Conservation (phyloP, 2,113 vertebrate genomes). For the Cryptotis parvus region DNA sequence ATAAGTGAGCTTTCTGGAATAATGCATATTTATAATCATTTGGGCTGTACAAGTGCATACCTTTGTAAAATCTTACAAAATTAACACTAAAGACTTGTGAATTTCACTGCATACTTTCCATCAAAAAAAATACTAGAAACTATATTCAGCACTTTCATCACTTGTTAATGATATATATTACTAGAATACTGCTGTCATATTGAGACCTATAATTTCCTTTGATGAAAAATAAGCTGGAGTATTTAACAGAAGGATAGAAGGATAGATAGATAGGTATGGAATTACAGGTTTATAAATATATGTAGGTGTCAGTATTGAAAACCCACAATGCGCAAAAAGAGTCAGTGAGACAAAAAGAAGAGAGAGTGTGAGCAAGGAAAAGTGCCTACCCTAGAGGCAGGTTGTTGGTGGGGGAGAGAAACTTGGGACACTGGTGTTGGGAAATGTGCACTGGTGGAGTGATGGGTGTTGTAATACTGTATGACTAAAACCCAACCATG, state of each 20-base stretch:
- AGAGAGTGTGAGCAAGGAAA: no score
- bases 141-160: neutral
- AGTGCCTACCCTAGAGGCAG: no score
- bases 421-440: no score
- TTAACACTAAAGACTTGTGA: neutral
- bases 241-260: neutral
- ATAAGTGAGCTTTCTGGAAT: neutral
- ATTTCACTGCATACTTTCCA: neutral
- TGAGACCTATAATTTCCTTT: neutral
- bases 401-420: no score
- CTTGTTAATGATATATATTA: neutral
- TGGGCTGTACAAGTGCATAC: neutral
- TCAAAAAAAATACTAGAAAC: constrained; percentile 6
- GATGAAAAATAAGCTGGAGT: neutral
- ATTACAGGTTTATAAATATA: neutral
- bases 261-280: neutral
- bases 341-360: no score
- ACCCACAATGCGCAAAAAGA: no score
- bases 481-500: no score
- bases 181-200: neutral
- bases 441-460: no score
- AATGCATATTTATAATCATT: neutral
- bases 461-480: no score
- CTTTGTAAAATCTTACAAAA: constrained; percentile 24
- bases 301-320: no score